Conservation (phyloP, 2,888 invertebrate genomes). For the Oxyscelio sp. region DNA sequence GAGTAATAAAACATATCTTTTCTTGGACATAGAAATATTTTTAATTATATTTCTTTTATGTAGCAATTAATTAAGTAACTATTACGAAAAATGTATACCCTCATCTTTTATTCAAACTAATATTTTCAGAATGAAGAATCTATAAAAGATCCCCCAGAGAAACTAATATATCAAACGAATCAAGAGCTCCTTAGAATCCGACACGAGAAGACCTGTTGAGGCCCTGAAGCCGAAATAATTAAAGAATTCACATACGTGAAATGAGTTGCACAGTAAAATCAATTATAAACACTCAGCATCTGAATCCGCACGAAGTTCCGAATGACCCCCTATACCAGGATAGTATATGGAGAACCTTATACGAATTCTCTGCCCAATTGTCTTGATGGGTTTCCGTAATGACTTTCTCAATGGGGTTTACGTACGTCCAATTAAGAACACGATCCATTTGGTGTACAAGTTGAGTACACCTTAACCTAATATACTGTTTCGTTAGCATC, state of each 20-base stretch:
- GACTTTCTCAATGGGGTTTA: conserved; percentile 70
- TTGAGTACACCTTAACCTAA: conserved; percentile 58
- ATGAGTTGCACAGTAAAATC: conserved; percentile 24
- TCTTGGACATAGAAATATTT: too few relatives aligned
- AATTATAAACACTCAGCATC: conserved; percentile 56
- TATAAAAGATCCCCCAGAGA: too few relatives aligned
- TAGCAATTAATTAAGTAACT: too few relatives aligned
- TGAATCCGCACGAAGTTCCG: conserved; percentile 45
- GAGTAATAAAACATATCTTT: too few relatives aligned
- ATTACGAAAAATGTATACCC: too few relatives aligned
- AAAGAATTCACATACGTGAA: conserved; percentile 39
- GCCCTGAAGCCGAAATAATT: conserved; percentile 26
- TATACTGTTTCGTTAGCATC: conserved; percentile 64
- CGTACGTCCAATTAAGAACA: conserved; percentile 66
- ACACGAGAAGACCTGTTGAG: conserved; percentile 37
- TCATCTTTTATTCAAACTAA: too few relatives aligned
- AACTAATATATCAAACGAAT: neutral
- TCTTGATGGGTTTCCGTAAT: conserved; percentile 70
- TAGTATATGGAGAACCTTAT: conserved; percentile 31
- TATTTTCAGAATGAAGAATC: too few relatives aligned
- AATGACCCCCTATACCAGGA: conserved; percentile 23
- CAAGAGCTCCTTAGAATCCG: neutral
- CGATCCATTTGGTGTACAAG: conserved; percentile 46
- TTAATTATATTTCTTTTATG: too few relatives aligned
- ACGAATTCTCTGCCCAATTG: conserved; percentile 64